Evolutionary conservation across 2,888 invertebrate species (phyloP), one percentile per base, ranked within the genome.

Genomic region (Macaria notata): DNA sequence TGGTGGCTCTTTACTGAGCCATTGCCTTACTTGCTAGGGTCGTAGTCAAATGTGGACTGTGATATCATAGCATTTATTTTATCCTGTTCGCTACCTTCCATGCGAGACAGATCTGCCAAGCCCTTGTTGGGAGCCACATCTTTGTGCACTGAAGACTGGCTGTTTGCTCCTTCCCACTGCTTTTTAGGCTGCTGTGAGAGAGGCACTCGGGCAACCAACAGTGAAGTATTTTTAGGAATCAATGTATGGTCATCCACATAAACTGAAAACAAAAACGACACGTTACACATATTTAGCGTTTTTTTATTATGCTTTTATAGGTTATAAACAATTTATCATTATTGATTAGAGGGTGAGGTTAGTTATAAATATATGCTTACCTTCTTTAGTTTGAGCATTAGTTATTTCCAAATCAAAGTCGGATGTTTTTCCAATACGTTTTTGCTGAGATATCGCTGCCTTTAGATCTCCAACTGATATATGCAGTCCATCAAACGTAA

Each of bases 21-120:
- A 31, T 52, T 53, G 66, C 73, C 95, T 94, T 94, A 99, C 98
- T 98, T 98, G 88, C 98, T 96, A 64, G 98, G 98, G 87, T 98
- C 98, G 92, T 99, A 99, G 81, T 98, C 98, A 82, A 96, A 95
- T 38, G 98, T 98, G 36, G 99, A 98, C 84, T 99, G 98, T 64
- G 96, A 94, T 94, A 99, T 98, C 97, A 99, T 98, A 63, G 98
- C 98, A 83, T 96, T 95, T 74, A 99, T 98, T 91, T 99, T 99
- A 79, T 99, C 99, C 79, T 98, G 98, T 91, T 99, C 99, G 51
- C 97, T 96, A 64, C 97, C 97, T 91, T 98, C 97, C 89, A 98
- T 94, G 85, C 95, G 95, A 45, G 96, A 95, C 69, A 98, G 90
- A 92, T 98, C 98, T 54, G 97, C 95, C 66, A 95, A 93, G 74